Conservation (phyloP, 2,888 invertebrate species). For the Flabesymbios commensalis region DNA sequence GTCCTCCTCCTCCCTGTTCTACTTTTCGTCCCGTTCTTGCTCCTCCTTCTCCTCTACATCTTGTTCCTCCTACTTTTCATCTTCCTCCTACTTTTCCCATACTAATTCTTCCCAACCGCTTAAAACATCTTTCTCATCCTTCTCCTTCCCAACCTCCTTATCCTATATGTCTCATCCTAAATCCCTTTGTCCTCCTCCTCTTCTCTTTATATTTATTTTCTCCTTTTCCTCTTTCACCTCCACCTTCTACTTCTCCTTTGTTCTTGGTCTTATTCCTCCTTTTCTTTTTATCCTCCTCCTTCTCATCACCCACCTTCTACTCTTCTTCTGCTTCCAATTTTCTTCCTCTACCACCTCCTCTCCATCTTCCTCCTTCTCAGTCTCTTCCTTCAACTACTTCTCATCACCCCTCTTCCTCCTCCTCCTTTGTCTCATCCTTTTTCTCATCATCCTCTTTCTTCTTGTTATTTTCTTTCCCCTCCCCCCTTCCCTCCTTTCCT, state of each 20-base stretch:
- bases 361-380: not conserved
- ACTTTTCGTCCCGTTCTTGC: not conserved
- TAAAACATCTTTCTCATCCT: not conserved
- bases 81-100: not conserved
- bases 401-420: not conserved
- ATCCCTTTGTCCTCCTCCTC: not conserved
- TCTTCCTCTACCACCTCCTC: not conserved
- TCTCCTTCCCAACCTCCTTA: not conserved
- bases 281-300: not conserved
- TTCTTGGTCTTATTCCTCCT: not conserved
- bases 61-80: not conserved
- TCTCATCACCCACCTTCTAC: not conserved
- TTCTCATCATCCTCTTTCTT: not conserved
- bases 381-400: not conserved
- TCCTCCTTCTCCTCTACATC: not conserved
- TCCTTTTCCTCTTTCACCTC: not conserved
- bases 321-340: not conserved
- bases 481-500: not conserved
- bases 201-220: no score
- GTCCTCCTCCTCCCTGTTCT: not conserved
- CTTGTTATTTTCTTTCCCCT: not conserved
- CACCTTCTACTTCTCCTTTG: not conserved
- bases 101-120: not conserved
- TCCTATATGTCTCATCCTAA: not conserved
- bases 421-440: no score